These are phyloP conservation scores for Rhinella marina DNA, from an alignment of 2,797 vertebrate genomes.

Conservation along the genomic window DNA sequence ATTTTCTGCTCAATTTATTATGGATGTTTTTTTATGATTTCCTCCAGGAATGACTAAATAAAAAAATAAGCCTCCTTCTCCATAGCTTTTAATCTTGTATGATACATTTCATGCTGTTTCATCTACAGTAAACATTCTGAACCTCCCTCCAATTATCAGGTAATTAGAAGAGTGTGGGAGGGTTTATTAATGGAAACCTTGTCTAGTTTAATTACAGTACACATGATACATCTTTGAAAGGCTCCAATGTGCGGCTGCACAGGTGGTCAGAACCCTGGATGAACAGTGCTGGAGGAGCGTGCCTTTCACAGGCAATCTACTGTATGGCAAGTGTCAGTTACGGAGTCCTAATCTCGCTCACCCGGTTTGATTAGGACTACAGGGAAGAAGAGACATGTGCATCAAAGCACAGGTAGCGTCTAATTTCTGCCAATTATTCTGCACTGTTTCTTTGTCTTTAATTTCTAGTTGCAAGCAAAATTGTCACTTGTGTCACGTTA, in stretches of 20 bases:
- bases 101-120: constrained; percentile 52
- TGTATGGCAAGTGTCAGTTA: not conserved
- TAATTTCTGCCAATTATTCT: not conserved
- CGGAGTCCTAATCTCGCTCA: not conserved
- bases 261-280: constrained; percentile 30
- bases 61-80: constrained; percentile 26
- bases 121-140: constrained; percentile 58
- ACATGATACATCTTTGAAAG: constrained; percentile 60
- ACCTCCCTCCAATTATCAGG: constrained; percentile 60
- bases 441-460: not conserved
- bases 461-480: not conserved
- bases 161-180: constrained; percentile 60
- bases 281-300: constrained; percentile 2
- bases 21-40: constrained; percentile 1
- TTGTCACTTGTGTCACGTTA: not conserved
- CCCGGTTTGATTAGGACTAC: not conserved
- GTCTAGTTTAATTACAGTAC: constrained; percentile 61
- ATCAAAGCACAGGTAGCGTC: not conserved
- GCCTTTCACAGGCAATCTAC: not conserved
- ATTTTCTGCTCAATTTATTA: constrained; percentile 3
- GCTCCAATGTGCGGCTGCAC: constrained; percentile 36
- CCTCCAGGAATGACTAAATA: constrained; percentile 18
- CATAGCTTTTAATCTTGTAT: constrained; percentile 35
- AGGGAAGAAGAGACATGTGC: not conserved
- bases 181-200: constrained; percentile 61